Conservation (phyloP, 1,140 invertebrate genomes). For the Drosophila subobscura region DNA sequence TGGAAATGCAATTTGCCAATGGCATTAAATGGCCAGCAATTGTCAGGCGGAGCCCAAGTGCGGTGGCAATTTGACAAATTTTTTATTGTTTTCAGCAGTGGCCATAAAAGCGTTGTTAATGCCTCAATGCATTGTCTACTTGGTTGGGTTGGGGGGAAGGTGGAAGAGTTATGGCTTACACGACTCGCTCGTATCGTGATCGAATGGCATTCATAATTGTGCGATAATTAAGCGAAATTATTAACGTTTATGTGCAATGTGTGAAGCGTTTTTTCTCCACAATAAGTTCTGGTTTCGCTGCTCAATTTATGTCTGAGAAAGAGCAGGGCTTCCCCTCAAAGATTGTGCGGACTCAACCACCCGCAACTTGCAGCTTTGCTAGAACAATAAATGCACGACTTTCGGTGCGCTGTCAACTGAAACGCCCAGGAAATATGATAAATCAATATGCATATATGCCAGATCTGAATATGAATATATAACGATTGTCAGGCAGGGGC, state of each 20-base stretch:
- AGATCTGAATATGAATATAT: slow-evolving; percentile 41
- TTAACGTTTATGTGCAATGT: slow-evolving; percentile 37
- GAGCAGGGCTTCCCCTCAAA: too few species aligned
- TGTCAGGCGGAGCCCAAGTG: slow-evolving; percentile 29
- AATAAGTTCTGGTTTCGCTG: neutral
- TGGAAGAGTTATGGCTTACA: slow-evolving; percentile 42
- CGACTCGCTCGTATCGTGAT: slow-evolving; percentile 33
- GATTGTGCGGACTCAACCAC: neutral
- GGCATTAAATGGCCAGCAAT: slow-evolving; percentile 68
- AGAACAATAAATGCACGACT: slow-evolving; percentile 45
- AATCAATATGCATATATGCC: slow-evolving; percentile 57
- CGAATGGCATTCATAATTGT: slow-evolving; percentile 20
- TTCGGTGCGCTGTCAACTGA: slow-evolving; percentile 52
- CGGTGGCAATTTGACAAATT: slow-evolving; percentile 79
- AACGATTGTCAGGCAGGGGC: slow-evolving; percentile 39
- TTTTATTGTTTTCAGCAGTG: slow-evolving; percentile 72
- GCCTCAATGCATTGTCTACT: slow-evolving; percentile 48
- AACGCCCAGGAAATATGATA: slow-evolving; percentile 60
- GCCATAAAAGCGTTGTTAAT: slow-evolving; percentile 65
- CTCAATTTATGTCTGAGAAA: neutral
- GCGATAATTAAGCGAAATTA: slow-evolving; percentile 42
- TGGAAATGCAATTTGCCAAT: slow-evolving; percentile 77
- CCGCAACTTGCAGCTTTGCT: slow-evolving; percentile 18
- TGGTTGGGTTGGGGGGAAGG: neutral
- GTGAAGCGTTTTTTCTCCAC: slow-evolving; percentile 9